phyloP scores from a whole-genome alignment of 2,888 invertebrate genomes.

The Tinea semifulvella region DNA sequence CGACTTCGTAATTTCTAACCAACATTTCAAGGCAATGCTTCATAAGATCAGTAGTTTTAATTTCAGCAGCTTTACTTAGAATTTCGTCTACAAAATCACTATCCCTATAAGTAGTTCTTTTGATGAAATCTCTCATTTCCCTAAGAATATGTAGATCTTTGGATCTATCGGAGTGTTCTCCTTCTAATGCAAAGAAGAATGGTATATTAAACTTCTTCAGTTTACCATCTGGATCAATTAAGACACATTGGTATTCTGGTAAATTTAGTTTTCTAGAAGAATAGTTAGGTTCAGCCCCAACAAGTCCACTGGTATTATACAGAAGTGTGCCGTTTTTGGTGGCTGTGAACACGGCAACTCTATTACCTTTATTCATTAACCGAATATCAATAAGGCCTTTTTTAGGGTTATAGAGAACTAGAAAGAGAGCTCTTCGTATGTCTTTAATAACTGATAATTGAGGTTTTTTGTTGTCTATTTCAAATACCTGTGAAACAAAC shows the following conservation, averaged over 20 bases:
- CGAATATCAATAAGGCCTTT: constrained; percentile 94
- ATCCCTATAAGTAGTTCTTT: constrained; percentile 58
- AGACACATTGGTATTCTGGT: constrained; percentile 76
- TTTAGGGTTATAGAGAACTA: constrained; percentile 92
- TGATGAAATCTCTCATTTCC: constrained; percentile 74
- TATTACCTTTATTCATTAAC: constrained; percentile 87
- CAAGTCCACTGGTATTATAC: constrained; percentile 82
- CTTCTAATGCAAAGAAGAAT: constrained; percentile 90
- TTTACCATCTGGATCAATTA: constrained; percentile 85
- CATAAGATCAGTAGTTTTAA: constrained; percentile 77
- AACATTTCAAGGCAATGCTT: constrained; percentile 78
- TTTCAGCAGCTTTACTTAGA: constrained; percentile 64
- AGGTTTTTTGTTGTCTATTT: constrained; percentile 49
- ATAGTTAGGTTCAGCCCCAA: constrained; percentile 72
- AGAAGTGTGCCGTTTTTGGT: constrained; percentile 83
- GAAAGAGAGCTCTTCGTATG: constrained; percentile 76
- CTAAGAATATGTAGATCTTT: constrained; percentile 88
- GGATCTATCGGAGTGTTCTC: constrained; percentile 85
- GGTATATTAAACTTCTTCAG: constrained; percentile 87
- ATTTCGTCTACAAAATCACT: constrained; percentile 64
- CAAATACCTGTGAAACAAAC: constrained; percentile 49
- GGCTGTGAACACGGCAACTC: constrained; percentile 91
- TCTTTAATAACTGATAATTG: constrained; percentile 49
- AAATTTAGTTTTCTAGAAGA: constrained; percentile 65
- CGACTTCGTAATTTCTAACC: constrained; percentile 69